Percentiles rank a stretch among this genome's conserved stretches.
Evolutionary conservation across 64 coral and sea anemone species (phyloP).

Genomic region (Stichodactyla mertensii): DNA sequence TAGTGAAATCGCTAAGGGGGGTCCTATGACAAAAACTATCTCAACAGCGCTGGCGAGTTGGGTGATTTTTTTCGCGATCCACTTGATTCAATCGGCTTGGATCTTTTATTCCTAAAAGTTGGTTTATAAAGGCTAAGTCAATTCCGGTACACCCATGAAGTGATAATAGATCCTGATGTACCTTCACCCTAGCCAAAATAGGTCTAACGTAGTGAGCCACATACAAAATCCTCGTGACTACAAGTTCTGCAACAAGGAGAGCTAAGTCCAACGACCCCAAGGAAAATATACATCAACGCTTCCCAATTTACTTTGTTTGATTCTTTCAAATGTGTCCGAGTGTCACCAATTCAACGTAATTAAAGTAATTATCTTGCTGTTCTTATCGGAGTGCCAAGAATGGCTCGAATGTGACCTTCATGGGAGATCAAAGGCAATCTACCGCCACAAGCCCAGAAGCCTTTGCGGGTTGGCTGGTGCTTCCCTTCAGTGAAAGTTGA

Average conservation of each 20-base stretch:
- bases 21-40: not conserved
- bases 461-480: constrained; percentile 58
- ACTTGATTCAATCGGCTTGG: not conserved
- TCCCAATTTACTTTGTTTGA: constrained; percentile 86
- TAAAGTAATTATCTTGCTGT: constrained; percentile 94
- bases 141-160: not conserved
- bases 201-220: not conserved
- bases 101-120: not conserved
- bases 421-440: constrained; percentile 65
- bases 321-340: constrained; percentile 94
- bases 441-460: constrained; percentile 64
- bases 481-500: constrained; percentile 79
- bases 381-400: constrained; percentile 90
- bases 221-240: not conserved
- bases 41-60: no score
- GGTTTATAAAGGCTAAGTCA: not conserved
- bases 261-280: constrained; percentile 27
- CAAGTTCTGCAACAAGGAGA: not conserved
- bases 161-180: not conserved
- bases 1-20: not conserved
- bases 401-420: constrained; percentile 39
- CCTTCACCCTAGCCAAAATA: not conserved
- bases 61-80: not conserved
- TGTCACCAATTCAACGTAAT: constrained; percentile 99
- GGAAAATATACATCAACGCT: constrained; percentile 78